A percentile compares a stretch with the other conserved stretches of the same genome.
phyloP scores from a whole-genome alignment of 2,113 vertebrate species.

The Cyrtonyx montezumae region DNA sequence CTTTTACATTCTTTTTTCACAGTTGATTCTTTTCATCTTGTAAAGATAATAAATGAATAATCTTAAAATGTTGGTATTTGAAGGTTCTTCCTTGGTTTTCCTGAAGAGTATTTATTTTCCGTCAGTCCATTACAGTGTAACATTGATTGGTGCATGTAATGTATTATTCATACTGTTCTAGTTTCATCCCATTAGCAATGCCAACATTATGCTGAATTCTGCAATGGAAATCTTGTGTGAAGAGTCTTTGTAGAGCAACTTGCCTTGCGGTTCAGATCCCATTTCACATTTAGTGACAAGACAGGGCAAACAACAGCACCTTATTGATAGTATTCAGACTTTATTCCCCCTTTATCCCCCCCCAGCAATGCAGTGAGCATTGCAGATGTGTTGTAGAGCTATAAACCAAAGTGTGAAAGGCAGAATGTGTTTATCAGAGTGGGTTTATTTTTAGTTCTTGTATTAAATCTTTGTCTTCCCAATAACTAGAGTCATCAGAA shows the following conservation, averaged over 20 bases:
- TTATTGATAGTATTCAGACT: slow-evolving; percentile 31
- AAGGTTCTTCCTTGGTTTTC: slow-evolving; percentile 69
- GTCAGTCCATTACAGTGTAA: slow-evolving; percentile 60
- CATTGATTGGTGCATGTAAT: slow-evolving; percentile 72
- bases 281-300: slow-evolving; percentile 28
- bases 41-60: slow-evolving; percentile 59
- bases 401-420: background rate
- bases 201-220: slow-evolving; percentile 56
- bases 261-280: slow-evolving; percentile 6
- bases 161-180: slow-evolving; percentile 79
- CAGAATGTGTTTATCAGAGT: background rate
- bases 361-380: background rate
- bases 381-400: background rate
- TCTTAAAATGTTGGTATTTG: slow-evolving; percentile 60
- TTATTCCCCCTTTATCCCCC: background rate
- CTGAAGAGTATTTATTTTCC: slow-evolving; percentile 73
- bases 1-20: slow-evolving; percentile 42
- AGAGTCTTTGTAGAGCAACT: background rate
- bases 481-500: background rate
- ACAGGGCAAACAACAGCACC: background rate
- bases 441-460: slow-evolving; percentile 26
- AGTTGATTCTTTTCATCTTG: slow-evolving; percentile 6
- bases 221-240: slow-evolving; percentile 53
- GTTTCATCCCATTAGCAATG: slow-evolving; percentile 77
- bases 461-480: background rate